phyloP scores from a whole-genome alignment of 2,113 vertebrate genomes.

The Mustelus asterias region DNA sequence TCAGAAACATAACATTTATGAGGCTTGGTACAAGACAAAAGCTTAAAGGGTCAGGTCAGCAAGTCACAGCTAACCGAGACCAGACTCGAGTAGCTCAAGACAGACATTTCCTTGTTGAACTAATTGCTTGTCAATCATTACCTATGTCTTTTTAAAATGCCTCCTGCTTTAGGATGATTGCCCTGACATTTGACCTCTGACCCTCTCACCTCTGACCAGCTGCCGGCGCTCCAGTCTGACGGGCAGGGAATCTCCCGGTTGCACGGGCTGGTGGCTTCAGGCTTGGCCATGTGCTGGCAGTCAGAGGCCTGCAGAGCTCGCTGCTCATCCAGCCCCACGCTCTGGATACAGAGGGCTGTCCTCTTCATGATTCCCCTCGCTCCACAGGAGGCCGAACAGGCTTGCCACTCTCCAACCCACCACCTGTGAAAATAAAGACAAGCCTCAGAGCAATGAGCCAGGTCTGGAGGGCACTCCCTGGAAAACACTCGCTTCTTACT shows the following conservation, averaged over 20 bases:
- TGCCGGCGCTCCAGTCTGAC: slow-evolving; percentile 67
- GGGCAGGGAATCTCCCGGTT: slow-evolving; percentile 69
- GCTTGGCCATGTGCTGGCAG: slow-evolving; percentile 68
- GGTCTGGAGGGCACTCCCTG: background rate
- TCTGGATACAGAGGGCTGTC: slow-evolving; percentile 76
- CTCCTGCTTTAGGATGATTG: background rate
- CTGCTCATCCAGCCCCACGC: slow-evolving; percentile 73
- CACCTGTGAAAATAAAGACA: slow-evolving; percentile 60
- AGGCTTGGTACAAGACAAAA: background rate
- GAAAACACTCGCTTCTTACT: background rate
- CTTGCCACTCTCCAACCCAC: slow-evolving; percentile 86
- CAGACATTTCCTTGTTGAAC: slow-evolving; percentile 2
- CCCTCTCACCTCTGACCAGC: slow-evolving; percentile 76
- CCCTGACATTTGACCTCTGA: background rate
- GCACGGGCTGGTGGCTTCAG: slow-evolving; percentile 56
- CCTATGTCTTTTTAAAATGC: background rate
- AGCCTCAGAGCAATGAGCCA: background rate
- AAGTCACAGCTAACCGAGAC: background rate
- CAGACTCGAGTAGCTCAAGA: background rate
- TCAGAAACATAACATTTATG: background rate
- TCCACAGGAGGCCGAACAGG: slow-evolving; percentile 74
- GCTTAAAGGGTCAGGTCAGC: background rate
- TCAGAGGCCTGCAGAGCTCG: slow-evolving; percentile 57
- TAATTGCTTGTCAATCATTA: background rate
- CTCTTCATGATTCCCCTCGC: slow-evolving; percentile 58